Conservation (phyloP, 2,113 vertebrate genomes). For the Spizaetus ornatus region DNA sequence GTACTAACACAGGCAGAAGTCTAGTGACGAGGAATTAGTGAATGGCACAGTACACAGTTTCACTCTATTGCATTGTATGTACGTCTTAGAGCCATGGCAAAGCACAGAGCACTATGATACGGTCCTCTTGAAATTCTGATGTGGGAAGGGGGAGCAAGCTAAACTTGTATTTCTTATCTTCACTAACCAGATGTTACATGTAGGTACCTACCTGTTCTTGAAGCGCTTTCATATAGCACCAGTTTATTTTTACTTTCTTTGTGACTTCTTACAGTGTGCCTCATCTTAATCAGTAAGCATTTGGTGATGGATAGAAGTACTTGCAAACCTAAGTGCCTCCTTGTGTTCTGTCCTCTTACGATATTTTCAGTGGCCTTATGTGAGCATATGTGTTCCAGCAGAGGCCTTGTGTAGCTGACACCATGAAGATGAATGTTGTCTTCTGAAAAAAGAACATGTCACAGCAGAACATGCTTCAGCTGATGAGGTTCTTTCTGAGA, state of each 20-base stretch:
- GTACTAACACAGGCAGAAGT: background rate
- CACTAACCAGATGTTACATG: background rate
- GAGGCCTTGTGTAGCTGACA: slow-evolving; percentile 51
- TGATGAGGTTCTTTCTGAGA: background rate
- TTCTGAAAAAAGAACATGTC: background rate
- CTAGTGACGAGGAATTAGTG: background rate
- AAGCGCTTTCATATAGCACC: slow-evolving; percentile 13
- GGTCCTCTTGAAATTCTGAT: background rate
- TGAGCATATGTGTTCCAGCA: background rate
- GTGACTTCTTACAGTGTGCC: background rate
- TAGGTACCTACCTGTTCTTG: background rate
- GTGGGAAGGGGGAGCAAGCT: background rate
- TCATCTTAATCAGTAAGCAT: background rate
- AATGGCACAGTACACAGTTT: background rate
- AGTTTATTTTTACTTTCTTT: background rate
- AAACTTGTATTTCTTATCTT: background rate
- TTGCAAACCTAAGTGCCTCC: slow-evolving; percentile 64
- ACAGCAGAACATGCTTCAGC: background rate
- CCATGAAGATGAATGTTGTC: background rate
- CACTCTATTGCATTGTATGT: background rate
- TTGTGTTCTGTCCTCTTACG: slow-evolving; percentile 34
- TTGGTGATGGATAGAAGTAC: slow-evolving; percentile 2
- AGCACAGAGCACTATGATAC: slow-evolving; percentile 20
- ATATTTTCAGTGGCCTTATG: slow-evolving; percentile 49
- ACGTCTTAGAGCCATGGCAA: background rate